These are phyloP conservation scores for Pyrocephalus nanus DNA, from an alignment of 2,797 vertebrate species.

Conservation along the genomic window DNA sequence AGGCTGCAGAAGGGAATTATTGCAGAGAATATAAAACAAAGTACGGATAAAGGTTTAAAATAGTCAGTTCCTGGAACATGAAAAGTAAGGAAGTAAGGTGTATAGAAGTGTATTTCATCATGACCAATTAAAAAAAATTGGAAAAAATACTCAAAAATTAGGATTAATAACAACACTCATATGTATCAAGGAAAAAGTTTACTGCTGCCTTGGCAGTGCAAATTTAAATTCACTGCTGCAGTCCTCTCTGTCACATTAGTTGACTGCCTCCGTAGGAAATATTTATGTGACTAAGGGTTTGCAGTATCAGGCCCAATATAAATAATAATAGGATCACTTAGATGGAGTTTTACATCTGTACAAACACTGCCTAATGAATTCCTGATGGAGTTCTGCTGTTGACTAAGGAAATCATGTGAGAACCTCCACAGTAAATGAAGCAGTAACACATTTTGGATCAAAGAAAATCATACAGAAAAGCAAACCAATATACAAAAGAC, in stretches of 20 bases:
- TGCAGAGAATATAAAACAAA: background rate
- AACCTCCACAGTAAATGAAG: slow-evolving; percentile 30
- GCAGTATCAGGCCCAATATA: slow-evolving; percentile 34
- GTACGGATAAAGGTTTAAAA: background rate
- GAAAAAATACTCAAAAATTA: background rate
- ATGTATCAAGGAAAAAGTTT: background rate
- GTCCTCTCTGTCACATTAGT: background rate
- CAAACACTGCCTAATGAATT: slow-evolving; percentile 64
- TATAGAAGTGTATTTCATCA: background rate
- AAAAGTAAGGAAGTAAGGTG: background rate
- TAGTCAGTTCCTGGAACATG: background rate
- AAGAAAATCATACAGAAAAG: slow-evolving; percentile 33
- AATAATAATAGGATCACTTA: slow-evolving; percentile 58
- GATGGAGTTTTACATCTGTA: slow-evolving; percentile 55
- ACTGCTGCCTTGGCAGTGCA: background rate
- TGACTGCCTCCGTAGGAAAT: background rate
- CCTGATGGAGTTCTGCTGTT: slow-evolving; percentile 54
- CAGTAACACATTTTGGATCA: slow-evolving; percentile 40
- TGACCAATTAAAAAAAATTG: background rate
- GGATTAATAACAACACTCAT: background rate
- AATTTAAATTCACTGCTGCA: background rate
- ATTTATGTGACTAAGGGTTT: background rate
- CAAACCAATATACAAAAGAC: slow-evolving; percentile 5
- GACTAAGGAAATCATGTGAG: slow-evolving; percentile 43
- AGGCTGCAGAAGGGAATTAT: background rate